These are phyloP conservation scores for Chelonoidis abingdonii DNA, from an alignment of 2,113 vertebrate species.

Conservation along the genomic window DNA sequence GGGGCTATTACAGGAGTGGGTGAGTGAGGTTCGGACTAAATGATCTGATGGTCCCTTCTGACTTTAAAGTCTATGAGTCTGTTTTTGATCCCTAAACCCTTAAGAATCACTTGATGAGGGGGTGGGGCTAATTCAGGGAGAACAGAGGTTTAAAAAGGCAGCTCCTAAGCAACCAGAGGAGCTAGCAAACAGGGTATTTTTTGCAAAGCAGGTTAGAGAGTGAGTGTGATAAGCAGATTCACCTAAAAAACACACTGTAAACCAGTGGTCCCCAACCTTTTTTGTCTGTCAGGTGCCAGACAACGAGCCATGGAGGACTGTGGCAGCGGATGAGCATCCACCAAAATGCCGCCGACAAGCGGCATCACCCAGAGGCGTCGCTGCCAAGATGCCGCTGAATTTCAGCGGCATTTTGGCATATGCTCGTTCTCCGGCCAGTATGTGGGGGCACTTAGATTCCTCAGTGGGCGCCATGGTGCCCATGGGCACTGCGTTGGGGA, in stretches of 20 bases:
- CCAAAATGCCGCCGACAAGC: no score
- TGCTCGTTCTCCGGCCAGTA: no score
- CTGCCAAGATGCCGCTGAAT: no score
- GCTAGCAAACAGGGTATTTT: background rate
- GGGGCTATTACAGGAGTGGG: background rate
- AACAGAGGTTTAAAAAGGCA: background rate
- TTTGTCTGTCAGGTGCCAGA: no score
- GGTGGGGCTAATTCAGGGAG: background rate
- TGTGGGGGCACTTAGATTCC: no score
- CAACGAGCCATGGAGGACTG: no score
- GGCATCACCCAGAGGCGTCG: no score
- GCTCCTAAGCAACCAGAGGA: background rate
- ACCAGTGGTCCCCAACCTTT: no score
- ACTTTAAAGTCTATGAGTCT: background rate
- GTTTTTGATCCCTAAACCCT: background rate
- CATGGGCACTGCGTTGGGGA: no score
- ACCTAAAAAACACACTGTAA: background rate
- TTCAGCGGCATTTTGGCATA: no score
- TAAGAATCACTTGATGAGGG: background rate
- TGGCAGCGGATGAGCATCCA: no score
- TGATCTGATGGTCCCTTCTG: background rate
- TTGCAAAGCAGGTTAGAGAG: background rate
- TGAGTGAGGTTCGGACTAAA: background rate
- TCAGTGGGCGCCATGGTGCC: no score
- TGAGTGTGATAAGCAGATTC: background rate